Conservation (phyloP, 2,797 vertebrate species). For the Jordanella pulchra region DNA sequence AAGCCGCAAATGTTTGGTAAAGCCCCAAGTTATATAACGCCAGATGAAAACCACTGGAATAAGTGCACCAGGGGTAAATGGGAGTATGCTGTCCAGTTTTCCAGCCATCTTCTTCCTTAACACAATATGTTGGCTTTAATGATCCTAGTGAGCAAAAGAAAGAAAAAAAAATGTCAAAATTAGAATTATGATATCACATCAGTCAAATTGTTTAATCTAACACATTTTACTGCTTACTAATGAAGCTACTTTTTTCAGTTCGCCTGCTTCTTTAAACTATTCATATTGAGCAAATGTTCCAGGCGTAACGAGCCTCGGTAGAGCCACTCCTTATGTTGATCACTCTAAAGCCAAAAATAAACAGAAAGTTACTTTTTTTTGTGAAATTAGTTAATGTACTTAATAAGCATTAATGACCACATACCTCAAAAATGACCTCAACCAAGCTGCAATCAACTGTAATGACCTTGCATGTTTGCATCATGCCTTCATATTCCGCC, state of each 20-base stretch:
- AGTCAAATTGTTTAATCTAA: not conserved
- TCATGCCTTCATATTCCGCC: conserved; percentile 80
- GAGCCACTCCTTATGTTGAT: conserved; percentile 87
- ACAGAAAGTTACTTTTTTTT: conserved; percentile 9
- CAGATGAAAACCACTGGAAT: not conserved
- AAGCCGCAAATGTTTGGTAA: not conserved
- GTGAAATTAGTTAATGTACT: not conserved
- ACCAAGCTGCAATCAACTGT: conserved; percentile 85
- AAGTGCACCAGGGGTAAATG: not conserved
- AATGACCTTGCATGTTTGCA: conserved; percentile 83
- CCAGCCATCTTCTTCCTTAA: not conserved
- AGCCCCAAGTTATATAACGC: not conserved
- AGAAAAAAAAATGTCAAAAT: not conserved
- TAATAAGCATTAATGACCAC: conserved; percentile 15
- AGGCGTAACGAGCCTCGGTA: conserved; percentile 88
- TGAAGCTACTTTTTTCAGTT: fast-evolving
- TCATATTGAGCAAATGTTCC: conserved; percentile 77
- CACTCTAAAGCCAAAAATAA: conserved; percentile 67
- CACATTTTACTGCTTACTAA: not conserved
- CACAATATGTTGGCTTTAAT: not conserved
- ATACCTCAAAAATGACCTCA: conserved; percentile 43
- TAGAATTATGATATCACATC: not conserved
- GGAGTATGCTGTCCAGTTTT: not conserved
- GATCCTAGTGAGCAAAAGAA: conserved; percentile 20
- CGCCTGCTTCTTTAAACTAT: fast-evolving